phyloP scores from a whole-genome alignment of 2,113 vertebrate genomes.

The Hassar affinis region DNA sequence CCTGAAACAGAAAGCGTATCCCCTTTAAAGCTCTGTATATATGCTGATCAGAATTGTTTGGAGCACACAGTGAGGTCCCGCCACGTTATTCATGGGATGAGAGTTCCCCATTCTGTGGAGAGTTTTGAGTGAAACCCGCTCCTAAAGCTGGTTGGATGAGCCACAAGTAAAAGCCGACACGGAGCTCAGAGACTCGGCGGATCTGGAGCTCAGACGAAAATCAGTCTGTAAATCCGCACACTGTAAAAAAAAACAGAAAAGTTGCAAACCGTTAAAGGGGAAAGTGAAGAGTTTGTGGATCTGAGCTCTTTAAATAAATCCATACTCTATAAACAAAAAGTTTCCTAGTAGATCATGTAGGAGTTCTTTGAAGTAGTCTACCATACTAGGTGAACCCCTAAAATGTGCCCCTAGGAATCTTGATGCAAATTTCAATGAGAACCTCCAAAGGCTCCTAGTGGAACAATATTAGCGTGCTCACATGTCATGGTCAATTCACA shows the following conservation, averaged over 20 bases:
- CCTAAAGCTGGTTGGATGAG: background rate
- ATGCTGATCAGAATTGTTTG: background rate
- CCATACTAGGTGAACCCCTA: background rate
- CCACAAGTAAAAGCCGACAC: constrained; percentile 3
- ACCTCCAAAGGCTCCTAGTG: background rate
- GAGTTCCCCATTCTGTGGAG: constrained; percentile 13
- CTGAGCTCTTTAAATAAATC: background rate
- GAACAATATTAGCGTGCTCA: background rate
- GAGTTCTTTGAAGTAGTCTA: background rate
- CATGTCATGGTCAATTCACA: background rate
- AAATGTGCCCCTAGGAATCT: background rate
- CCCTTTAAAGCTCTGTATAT: background rate
- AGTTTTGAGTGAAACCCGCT: constrained; percentile 1
- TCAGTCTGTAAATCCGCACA: background rate
- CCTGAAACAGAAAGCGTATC: background rate
- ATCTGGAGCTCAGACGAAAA: constrained; percentile 8
- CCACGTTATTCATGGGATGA: constrained; percentile 48
- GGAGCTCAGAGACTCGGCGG: constrained; percentile 1
- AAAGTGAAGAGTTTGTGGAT: background rate
- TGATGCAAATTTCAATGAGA: background rate
- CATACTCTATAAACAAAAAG: background rate
- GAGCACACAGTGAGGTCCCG: constrained; percentile 31
- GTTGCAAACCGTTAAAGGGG: too few species aligned
- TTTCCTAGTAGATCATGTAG: background rate
- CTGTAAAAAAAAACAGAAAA: background rate